Percentiles rank a stretch among this genome's conserved stretches.
These are phyloP conservation scores for Anguilla obscura DNA, from an alignment of 2,797 vertebrate species.

Conservation along the genomic window DNA sequence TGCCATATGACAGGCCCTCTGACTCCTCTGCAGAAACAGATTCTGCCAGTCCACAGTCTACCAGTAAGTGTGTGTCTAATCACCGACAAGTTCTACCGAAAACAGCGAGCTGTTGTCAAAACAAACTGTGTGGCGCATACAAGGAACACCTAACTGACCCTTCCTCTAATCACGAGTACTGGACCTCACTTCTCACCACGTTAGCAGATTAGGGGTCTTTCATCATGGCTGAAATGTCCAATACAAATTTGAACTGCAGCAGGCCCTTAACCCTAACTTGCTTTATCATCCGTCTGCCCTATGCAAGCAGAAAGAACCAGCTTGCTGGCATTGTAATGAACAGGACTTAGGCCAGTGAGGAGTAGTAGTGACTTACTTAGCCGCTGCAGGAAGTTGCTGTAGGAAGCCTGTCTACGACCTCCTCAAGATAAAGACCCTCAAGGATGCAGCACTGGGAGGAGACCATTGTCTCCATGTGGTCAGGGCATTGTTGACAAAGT, in stretches of 20 bases:
- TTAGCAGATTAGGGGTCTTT: slow-evolving; percentile 46
- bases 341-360: not conserved
- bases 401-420: not conserved
- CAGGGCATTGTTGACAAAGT: not conserved
- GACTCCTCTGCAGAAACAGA: not conserved
- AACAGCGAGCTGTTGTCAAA: not conserved
- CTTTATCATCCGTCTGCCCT: not conserved
- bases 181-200: slow-evolving; percentile 43
- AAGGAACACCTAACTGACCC: not conserved
- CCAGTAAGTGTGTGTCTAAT: not conserved
- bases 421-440: not conserved
- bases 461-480: not conserved
- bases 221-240: slow-evolving; percentile 35
- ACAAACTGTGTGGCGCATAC: not conserved
- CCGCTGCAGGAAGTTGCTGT: not conserved
- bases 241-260: too few relatives aligned
- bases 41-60: not conserved
- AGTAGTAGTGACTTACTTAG: not conserved
- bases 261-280: not conserved
- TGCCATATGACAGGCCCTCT: not conserved
- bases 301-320: not conserved
- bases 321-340: too few relatives aligned
- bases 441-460: not conserved
- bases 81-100: not conserved
- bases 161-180: not conserved